These are phyloP conservation scores for Oryzaephilus surinamensis DNA, from an alignment of 1,140 invertebrate genomes.

Conservation along the genomic window DNA sequence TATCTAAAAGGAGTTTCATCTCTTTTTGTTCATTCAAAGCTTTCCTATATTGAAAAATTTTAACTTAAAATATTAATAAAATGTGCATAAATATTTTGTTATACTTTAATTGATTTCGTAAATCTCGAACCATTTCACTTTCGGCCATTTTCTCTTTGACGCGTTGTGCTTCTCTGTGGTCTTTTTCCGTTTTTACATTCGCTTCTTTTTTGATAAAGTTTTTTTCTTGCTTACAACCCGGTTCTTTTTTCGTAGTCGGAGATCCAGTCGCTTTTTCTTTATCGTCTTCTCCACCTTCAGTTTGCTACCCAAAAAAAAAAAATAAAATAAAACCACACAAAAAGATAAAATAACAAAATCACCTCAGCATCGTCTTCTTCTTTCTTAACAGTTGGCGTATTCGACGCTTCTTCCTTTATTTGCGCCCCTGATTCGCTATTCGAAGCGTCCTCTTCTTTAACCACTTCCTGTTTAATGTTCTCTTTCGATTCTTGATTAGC, in stretches of 20 bases:
- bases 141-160: conserved; percentile 51
- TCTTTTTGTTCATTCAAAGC: conserved; percentile 85
- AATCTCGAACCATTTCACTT: conserved; percentile 64
- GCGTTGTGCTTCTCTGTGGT: conserved; percentile 45
- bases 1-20: conserved; percentile 88
- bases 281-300: conserved; percentile 25
- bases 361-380: conserved; percentile 42
- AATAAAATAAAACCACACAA: conserved; percentile 10
- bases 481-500: conserved; percentile 46
- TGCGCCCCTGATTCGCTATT: conserved; percentile 22
- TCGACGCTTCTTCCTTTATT: conserved; percentile 38
- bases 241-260: conserved; percentile 49
- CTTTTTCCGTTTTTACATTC: conserved; percentile 43
- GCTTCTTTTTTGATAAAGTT: conserved; percentile 49
- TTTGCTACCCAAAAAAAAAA: too few relatives aligned
- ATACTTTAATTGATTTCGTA: conserved; percentile 87
- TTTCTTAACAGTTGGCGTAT: conserved; percentile 44
- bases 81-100: conserved; percentile 3
- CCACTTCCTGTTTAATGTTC: conserved; percentile 49
- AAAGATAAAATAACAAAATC: conserved; percentile 3
- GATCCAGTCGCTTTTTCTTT: conserved; percentile 31
- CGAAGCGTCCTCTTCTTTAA: conserved; percentile 46
- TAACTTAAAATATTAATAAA: conserved; percentile 7
- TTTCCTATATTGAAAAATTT: conserved; percentile 58
- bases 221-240: conserved; percentile 47